A percentile compares a stretch with the other conserved stretches of the same genome.
These are phyloP conservation scores for Electrona antarctica DNA, from an alignment of 2,113 vertebrate species.

Conservation along the genomic window DNA sequence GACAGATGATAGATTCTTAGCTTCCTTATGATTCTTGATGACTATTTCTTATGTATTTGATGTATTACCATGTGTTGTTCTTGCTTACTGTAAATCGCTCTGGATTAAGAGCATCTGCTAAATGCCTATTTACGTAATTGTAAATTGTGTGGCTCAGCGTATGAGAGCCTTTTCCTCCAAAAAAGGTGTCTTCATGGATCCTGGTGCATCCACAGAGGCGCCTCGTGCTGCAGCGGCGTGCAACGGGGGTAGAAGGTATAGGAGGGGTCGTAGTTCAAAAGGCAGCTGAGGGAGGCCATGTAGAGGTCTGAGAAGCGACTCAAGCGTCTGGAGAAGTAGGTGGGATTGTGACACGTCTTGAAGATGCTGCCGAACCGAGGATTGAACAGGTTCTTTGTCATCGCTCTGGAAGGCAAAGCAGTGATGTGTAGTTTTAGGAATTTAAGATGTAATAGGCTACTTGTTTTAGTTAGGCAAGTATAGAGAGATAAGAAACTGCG, in stretches of 20 bases:
- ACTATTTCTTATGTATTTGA: too few species aligned
- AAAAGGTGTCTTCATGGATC: constrained; percentile 84
- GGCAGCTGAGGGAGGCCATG: constrained; percentile 84
- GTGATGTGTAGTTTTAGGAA: neutral
- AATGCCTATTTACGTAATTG: too few species aligned
- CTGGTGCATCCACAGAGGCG: constrained; percentile 88
- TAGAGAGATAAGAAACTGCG: neutral
- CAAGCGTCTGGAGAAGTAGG: constrained; percentile 84
- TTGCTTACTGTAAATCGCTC: too few species aligned
- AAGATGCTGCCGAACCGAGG: constrained; percentile 87
- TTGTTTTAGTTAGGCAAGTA: neutral
- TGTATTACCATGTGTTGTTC: too few species aligned
- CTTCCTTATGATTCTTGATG: too few species aligned
- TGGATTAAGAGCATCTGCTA: too few species aligned
- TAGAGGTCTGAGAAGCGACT: constrained; percentile 86
- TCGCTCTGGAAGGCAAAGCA: constrained; percentile 62
- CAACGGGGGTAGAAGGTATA: constrained; percentile 85
- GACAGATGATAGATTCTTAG: too few species aligned
- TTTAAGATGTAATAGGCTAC: neutral
- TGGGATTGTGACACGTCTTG: constrained; percentile 85
- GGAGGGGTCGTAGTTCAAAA: constrained; percentile 81
- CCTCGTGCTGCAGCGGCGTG: constrained; percentile 85
- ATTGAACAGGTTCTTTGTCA: constrained; percentile 85
- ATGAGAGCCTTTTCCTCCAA: constrained; percentile 85
- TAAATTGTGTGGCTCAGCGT: constrained; percentile 65